Base-by-base conservation (phyloP, 2,113 vertebrate species). In the Perca flavescens region DNA sequence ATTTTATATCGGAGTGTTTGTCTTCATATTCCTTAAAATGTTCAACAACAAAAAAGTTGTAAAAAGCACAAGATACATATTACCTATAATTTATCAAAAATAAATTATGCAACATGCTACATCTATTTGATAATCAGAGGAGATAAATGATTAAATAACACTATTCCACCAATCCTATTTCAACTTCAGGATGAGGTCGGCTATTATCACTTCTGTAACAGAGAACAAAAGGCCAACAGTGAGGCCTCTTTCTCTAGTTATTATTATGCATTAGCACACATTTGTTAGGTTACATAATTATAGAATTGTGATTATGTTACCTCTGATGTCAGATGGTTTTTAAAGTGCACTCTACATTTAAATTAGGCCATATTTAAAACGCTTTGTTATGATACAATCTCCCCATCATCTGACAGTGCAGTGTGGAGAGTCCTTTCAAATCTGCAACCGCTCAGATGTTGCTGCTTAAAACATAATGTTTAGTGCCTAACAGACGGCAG, bases 241-340 rank as follows among this genome's bases (percentile, higher is more conserved):
- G 40, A 75, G 46, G 61, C 46, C 64, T 67, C 77, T 58, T 46
- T 52, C 76, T 64, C 62, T 52, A 71, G 80, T 76, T 62, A 79
- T 88, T 71, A 62, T 88, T 71, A 62, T 90, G 77, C 86, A 90
- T 90, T 71, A 81, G 84, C 60, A 74, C 61, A 21, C 56, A 83
- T 83, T 82, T 4, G 50, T 82, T 74, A 65, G 21, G 65, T 70
- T 78, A 65, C 64, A 83, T 57, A 79, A 83, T 82, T 67, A 60
- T 53, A 14, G 77, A 82, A 82, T 57, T 49, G 54, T 0, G 6
- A 67, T 84, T 87, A 25, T 40, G 68, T 62, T 74, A 74, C 74
- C 85, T 94, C 90, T 93, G 90, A 93, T 90, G 84, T 77, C 17
- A 14, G 28, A 67, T 15, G 57, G 70, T 82, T 84, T 40, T 83